Conservation (phyloP, 2,888 invertebrate species). For the Aleiodes testaceus region DNA sequence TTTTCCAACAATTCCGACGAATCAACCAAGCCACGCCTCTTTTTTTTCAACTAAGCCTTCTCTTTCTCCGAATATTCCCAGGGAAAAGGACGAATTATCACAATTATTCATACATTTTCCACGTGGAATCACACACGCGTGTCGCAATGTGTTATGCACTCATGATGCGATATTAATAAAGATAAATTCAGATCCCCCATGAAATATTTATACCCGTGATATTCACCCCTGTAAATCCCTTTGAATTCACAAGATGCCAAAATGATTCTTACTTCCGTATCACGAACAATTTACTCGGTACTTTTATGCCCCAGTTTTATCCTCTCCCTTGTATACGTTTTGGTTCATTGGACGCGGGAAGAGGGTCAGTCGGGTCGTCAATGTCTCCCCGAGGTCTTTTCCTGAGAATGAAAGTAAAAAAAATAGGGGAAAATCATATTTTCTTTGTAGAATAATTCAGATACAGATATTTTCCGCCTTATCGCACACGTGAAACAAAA, state of each 20-base stretch:
- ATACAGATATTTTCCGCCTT: constrained; percentile 34
- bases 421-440: background rate
- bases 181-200: constrained; percentile 25
- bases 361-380: constrained; percentile 25
- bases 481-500: constrained; percentile 33
- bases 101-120: no score
- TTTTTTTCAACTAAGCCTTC: background rate
- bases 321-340: background rate
- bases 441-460: constrained; percentile 5
- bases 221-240: background rate
- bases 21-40: constrained; percentile 1
- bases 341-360: constrained; percentile 26
- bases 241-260: constrained; percentile 30
- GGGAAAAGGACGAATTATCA: no score
- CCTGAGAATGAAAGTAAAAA: background rate
- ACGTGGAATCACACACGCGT: background rate
- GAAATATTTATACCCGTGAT: constrained; percentile 17
- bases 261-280: constrained; percentile 29
- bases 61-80: background rate
- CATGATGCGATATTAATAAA: constrained; percentile 13
- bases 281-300: constrained; percentile 30
- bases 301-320: background rate
- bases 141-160: background rate
- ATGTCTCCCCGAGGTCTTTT: constrained; percentile 6
- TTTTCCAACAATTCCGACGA: constrained; percentile 39